These are phyloP conservation scores for Crotalus horridus DNA, from an alignment of 2,113 vertebrate species.

Conservation along the genomic window DNA sequence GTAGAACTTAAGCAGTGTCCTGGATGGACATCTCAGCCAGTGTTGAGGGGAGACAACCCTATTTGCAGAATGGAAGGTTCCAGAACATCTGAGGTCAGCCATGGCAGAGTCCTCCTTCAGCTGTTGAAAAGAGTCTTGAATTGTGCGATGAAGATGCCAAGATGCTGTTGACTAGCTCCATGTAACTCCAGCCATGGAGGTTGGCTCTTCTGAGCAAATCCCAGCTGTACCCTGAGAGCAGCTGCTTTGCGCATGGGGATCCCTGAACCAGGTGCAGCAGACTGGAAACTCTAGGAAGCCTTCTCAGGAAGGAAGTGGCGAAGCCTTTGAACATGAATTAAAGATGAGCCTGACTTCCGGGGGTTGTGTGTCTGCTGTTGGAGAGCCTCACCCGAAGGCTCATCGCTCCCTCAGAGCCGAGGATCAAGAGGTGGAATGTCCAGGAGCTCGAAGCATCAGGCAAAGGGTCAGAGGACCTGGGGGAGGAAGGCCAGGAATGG, in stretches of 20 bases:
- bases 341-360: background rate
- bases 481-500: conserved; percentile 34
- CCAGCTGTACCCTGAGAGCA: background rate
- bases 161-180: background rate
- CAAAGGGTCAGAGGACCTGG: conserved; percentile 49
- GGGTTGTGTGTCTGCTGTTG: conserved; percentile 35
- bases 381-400: conserved; percentile 16
- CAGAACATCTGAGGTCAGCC: background rate
- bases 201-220: background rate
- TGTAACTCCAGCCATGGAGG: background rate
- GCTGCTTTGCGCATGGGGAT: background rate
- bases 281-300: background rate
- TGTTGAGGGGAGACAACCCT: too few species aligned
- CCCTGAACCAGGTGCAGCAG: background rate
- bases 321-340: background rate
- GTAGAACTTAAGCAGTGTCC: background rate
- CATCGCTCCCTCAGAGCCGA: conserved; percentile 14
- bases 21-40: background rate
- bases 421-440: conserved; percentile 45
- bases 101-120: background rate
- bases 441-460: conserved; percentile 16
- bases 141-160: background rate
- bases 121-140: background rate
- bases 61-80: background rate
- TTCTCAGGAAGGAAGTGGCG: background rate